A percentile compares a stretch with the other conserved stretches of the same genome.
phyloP scores from a whole-genome alignment of 2,113 vertebrate species.

The Sprattus sprattus region DNA sequence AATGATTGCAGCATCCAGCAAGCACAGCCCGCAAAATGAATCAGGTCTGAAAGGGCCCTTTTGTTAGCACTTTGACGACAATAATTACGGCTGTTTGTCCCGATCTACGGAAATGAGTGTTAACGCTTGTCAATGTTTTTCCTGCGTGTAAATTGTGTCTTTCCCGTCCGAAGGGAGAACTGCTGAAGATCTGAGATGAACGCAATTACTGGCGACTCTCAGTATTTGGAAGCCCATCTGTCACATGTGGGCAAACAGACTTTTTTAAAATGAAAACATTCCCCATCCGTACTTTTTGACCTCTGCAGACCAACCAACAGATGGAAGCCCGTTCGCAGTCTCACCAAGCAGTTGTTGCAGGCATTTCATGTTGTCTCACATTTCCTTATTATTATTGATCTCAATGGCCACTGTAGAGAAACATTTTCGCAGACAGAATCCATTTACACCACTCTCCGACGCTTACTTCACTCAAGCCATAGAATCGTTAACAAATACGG shows the following conservation, averaged over 20 bases:
- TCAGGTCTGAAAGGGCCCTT: not conserved
- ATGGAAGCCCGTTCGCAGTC: not conserved
- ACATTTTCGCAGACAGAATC: constrained; percentile 8
- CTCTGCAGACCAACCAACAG: not conserved
- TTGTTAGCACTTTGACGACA: not conserved
- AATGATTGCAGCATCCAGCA: constrained; percentile 14
- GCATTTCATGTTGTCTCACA: not conserved
- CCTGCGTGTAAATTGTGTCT: not conserved
- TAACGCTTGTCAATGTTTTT: not conserved
- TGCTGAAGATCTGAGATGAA: not conserved
- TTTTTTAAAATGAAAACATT: not conserved
- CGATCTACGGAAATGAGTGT: not conserved
- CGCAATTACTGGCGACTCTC: not conserved
- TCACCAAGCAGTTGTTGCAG: not conserved
- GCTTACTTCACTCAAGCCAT: not conserved
- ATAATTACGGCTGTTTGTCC: not conserved
- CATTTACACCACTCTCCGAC: not conserved
- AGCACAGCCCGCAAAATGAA: not conserved
- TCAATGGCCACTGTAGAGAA: not conserved
- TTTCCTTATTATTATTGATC: not conserved
- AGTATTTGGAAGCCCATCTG: not conserved
- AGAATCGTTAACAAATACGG: constrained; percentile 32
- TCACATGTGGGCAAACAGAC: not conserved
- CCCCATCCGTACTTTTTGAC: not conserved
- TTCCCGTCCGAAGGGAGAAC: not conserved